Evolutionary conservation across 2,113 vertebrate genomes (phyloP).

Genomic region (Nothoprocta pentlandii): DNA sequence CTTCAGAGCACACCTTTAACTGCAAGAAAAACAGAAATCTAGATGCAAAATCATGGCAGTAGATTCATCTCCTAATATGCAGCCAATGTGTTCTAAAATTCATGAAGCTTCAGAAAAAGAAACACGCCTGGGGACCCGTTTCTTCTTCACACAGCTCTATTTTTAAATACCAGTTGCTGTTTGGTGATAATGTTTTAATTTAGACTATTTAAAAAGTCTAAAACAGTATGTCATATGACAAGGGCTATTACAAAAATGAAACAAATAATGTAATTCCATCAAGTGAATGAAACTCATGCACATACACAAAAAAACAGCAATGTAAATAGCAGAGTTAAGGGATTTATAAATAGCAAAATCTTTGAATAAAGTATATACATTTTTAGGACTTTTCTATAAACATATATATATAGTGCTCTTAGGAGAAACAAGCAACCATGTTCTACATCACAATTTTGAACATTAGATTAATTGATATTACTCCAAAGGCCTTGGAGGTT

Average conservation of each 20-base stretch:
- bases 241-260: slow-evolving; percentile 63
- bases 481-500: slow-evolving; percentile 66
- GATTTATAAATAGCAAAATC: slow-evolving; percentile 84
- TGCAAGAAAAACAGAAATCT: background rate
- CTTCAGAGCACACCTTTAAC: background rate
- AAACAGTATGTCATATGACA: slow-evolving; percentile 60
- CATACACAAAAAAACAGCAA: slow-evolving; percentile 1
- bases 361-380: slow-evolving; percentile 84
- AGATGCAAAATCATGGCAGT: slow-evolving; percentile 18
- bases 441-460: slow-evolving; percentile 69
- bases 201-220: slow-evolving; percentile 68
- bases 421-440: slow-evolving; percentile 71
- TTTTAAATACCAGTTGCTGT: slow-evolving; percentile 69
- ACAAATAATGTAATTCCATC: slow-evolving; percentile 46
- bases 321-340: slow-evolving; percentile 72
- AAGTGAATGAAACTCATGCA: slow-evolving; percentile 27
- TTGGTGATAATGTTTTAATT: slow-evolving; percentile 58
- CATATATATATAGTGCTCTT: slow-evolving; percentile 81
- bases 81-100: slow-evolving; percentile 28
- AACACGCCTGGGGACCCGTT: slow-evolving; percentile 51
- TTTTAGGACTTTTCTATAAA: slow-evolving; percentile 78
- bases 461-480: slow-evolving; percentile 72
- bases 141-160: slow-evolving; percentile 63
- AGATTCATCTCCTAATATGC: slow-evolving; percentile 34
- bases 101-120: slow-evolving; percentile 48